Percentiles rank a stretch among this genome's conserved stretches.
Conservation (phyloP, 2,113 vertebrate genomes). For the Stigmatopora nigra region DNA sequence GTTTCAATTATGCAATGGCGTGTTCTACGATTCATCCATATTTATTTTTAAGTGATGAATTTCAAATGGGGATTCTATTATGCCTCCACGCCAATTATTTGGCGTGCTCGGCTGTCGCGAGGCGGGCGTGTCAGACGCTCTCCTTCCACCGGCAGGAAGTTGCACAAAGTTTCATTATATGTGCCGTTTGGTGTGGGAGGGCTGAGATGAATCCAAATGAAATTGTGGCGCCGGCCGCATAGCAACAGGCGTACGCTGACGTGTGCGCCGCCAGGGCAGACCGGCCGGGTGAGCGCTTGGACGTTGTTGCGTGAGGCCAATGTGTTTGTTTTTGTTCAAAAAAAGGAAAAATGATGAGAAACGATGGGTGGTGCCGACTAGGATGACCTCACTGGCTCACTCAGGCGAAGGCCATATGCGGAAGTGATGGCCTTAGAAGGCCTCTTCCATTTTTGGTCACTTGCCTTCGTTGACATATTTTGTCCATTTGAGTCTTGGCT, state of each 20-base stretch:
- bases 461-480: neutral
- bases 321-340: neutral
- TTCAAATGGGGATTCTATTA: constrained; percentile 55
- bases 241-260: constrained; percentile 13
- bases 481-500: constrained; percentile 3
- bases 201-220: constrained; percentile 75
- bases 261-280: neutral
- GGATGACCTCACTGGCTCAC: too few species aligned
- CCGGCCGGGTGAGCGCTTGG: neutral
- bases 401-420: too few species aligned
- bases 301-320: neutral
- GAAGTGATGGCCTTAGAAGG: too few species aligned
- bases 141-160: constrained; percentile 55
- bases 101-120: constrained; percentile 31
- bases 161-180: constrained; percentile 77
- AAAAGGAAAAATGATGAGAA: neutral
- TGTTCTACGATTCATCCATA: constrained; percentile 51
- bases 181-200: constrained; percentile 64
- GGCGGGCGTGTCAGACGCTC: constrained; percentile 36
- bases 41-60: constrained; percentile 58
- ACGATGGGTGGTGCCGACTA: too few species aligned
- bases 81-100: constrained; percentile 52
- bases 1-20: constrained; percentile 40
- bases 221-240: constrained; percentile 67
- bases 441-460: too few species aligned